Evolutionary conservation across 2,797 vertebrate genomes (phyloP).

Genomic region (Aphelocoma californica): DNA sequence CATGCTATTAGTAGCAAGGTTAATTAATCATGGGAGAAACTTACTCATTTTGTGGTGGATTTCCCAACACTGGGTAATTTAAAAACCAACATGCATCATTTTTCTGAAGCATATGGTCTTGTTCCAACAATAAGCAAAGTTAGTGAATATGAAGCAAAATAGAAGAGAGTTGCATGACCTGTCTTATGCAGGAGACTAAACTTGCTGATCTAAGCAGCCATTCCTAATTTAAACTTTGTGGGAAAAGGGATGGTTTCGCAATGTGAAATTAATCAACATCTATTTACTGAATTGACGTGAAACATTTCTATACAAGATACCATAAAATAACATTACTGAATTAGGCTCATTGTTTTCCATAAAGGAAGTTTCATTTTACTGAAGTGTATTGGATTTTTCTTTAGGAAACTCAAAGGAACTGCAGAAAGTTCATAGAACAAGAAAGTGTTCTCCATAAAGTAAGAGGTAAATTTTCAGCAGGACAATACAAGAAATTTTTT

Average conservation of each 20-base stretch:
- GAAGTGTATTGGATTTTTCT: not conserved
- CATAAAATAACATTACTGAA: not conserved
- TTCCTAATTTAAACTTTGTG: constrained; percentile 6
- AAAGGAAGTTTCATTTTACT: not conserved
- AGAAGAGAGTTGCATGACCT: not conserved
- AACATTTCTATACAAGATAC: not conserved
- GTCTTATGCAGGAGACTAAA: not conserved
- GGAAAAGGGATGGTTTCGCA: not conserved
- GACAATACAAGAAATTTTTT: not conserved
- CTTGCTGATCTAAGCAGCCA: constrained; percentile 21
- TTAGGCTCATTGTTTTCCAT: not conserved
- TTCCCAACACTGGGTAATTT: not conserved
- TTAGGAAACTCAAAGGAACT: not conserved
- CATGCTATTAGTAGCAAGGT: not conserved
- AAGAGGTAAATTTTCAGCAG: not conserved
- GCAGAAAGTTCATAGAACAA: not conserved
- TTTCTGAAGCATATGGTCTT: not conserved
- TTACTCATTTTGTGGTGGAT: not conserved
- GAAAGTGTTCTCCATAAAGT: not conserved
- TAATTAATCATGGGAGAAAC: constrained; percentile 2
- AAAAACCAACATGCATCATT: not conserved
- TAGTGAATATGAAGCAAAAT: not conserved
- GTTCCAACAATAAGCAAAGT: not conserved
- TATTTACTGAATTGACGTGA: not conserved
- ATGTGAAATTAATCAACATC: constrained; percentile 2